These are phyloP conservation scores for Sebastes trivittatus DNA, from an alignment of 2,797 vertebrate species.

Conservation along the genomic window DNA sequence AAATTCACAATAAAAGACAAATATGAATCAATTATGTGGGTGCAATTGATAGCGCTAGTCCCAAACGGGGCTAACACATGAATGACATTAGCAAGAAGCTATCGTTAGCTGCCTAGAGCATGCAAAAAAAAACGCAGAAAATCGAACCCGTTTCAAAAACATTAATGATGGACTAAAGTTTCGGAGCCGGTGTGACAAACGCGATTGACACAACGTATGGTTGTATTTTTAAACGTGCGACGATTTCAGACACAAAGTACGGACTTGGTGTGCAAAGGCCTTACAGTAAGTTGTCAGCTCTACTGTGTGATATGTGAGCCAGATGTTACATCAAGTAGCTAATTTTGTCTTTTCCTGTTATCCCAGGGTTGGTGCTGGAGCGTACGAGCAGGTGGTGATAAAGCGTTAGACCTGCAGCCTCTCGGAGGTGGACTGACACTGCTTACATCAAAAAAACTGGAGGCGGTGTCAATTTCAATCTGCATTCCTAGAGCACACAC, in stretches of 20 bases:
- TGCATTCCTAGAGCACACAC: slow-evolving; percentile 50
- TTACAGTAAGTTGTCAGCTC: background rate
- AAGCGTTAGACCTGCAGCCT: slow-evolving; percentile 85
- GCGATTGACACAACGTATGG: background rate
- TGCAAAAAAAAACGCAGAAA: background rate
- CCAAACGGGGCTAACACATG: background rate
- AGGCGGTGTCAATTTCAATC: slow-evolving; percentile 20
- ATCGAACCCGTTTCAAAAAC: background rate
- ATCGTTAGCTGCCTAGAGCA: background rate
- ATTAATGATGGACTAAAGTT: background rate
- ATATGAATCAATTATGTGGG: background rate
- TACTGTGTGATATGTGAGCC: background rate
- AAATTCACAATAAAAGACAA: rapidly evolving
- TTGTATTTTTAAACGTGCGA: background rate
- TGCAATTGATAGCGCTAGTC: background rate
- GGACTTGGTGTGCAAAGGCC: background rate
- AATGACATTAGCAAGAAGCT: background rate
- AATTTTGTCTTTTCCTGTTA: background rate
- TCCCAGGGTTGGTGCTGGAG: slow-evolving; percentile 89
- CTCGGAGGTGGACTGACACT: slow-evolving; percentile 1
- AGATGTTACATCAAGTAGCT: background rate
- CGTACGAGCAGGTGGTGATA: slow-evolving; percentile 96
- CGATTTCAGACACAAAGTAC: background rate
- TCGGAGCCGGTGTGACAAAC: background rate
- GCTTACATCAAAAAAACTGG: slow-evolving; percentile 3